Evolutionary conservation across 2,797 vertebrate genomes (phyloP).

Genomic region (Vultur gryphus): DNA sequence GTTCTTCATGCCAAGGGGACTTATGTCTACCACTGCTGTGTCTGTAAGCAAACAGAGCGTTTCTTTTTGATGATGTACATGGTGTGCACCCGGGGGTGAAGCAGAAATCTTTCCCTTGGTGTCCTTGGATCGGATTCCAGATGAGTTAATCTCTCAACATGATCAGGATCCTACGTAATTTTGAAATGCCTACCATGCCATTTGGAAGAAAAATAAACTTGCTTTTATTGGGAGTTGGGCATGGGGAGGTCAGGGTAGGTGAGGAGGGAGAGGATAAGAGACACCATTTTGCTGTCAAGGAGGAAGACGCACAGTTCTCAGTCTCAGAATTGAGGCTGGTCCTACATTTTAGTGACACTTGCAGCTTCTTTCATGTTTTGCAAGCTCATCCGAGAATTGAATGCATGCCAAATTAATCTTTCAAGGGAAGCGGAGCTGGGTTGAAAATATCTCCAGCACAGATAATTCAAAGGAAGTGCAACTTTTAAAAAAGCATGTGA

Average conservation of each 20-base stretch:
- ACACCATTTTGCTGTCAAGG: neutral
- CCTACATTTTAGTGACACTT: neutral
- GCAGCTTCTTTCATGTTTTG: constrained; percentile 10
- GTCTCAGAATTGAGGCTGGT: neutral
- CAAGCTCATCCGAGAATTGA: constrained; percentile 19
- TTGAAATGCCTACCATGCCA: neutral
- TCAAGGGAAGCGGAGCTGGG: constrained; percentile 18
- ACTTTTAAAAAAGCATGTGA: neutral
- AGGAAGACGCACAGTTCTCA: neutral
- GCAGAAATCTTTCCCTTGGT: neutral
- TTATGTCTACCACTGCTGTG: neutral
- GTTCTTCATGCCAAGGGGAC: neutral
- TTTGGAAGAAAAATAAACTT: neutral
- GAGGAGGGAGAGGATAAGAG: neutral
- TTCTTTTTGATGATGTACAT: neutral
- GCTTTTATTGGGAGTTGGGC: neutral
- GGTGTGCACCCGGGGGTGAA: neutral
- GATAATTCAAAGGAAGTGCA: constrained; percentile 43
- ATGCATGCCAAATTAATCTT: constrained; percentile 17
- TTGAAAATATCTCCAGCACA: constrained; percentile 14
- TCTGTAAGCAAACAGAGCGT: neutral
- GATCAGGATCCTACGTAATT: neutral
- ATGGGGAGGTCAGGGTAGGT: neutral
- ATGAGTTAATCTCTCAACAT: neutral
- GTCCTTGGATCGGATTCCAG: neutral